Evolutionary conservation across 2,888 invertebrate genomes (phyloP).

Genomic region (Uloborus plumipes): DNA sequence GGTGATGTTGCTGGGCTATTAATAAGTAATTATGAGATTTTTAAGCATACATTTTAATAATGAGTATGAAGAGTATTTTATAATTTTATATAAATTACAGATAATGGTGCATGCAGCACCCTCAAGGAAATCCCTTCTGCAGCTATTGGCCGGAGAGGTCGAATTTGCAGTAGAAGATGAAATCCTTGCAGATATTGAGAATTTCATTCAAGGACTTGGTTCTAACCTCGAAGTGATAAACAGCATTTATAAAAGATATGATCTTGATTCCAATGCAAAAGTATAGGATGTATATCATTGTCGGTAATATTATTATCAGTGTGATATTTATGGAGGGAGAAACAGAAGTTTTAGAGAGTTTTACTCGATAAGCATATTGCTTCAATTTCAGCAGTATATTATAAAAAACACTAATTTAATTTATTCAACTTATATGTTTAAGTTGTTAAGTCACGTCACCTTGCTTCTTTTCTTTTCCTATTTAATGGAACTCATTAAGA

Average conservation of each 20-base stretch:
- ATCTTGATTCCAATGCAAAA: constrained; percentile 73
- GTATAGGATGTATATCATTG: constrained; percentile 14
- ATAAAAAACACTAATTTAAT: too few species aligned
- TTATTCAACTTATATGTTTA: too few species aligned
- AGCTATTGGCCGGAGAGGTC: constrained; percentile 73
- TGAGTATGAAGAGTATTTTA: too few species aligned
- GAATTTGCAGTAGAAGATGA: constrained; percentile 69
- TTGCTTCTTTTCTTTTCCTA: too few species aligned
- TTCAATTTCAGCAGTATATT: too few species aligned
- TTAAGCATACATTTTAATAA: too few species aligned
- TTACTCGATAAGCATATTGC: too few species aligned
- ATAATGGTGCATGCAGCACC: constrained; percentile 71
- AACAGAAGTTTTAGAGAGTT: background rate
- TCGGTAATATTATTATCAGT: background rate
- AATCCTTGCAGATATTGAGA: constrained; percentile 71
- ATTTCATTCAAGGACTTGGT: constrained; percentile 76
- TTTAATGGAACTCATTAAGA: too few species aligned
- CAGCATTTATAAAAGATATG: constrained; percentile 76
- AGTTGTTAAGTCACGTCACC: too few species aligned
- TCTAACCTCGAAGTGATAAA: constrained; percentile 77
- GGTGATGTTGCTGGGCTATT: too few species aligned
- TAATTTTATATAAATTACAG: constrained; percentile 23
- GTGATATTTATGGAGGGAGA: background rate
- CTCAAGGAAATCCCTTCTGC: constrained; percentile 75
- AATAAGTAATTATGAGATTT: too few species aligned